Evolutionary conservation across 2,888 invertebrate species (phyloP), one percentile per base, ranked within the genome.

Genomic region (Choristoneura rosaceana): DNA sequence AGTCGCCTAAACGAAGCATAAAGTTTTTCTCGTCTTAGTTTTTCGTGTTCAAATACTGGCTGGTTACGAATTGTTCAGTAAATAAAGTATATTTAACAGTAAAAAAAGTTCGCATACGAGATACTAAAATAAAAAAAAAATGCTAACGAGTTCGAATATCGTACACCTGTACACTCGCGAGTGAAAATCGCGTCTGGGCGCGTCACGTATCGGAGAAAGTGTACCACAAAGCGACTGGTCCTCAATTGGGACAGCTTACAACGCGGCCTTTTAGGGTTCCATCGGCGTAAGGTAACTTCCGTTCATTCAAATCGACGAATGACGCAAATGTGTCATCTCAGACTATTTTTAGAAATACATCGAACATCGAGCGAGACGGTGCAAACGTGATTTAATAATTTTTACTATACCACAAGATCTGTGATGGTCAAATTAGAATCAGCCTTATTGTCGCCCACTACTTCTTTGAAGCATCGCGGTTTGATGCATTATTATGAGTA

Each of bases 181-280:
- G 90, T 87, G 92, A 92, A 91, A 91, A 85, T 85, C 43, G 84
- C 78, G 80, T 75, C 81, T 82, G 87, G 84, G 84, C 85, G 85
- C 90, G 91, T 91, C 92, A 91, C 89, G 89, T 88, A 89, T 79
- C 79, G 91, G 93, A 90, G 93, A 94, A 94, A 94, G 93, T 94
- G 91, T 91, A 93, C 90, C 87, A 90, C 90, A 89, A 89, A 87
- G 79, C 87, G 82, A 89, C 91, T 91, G 92, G 91, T 90, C 90
- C 80, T 84, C 90, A 93, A 89, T 92, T 93, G 89, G 93, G 93
- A 84, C 85, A 91, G 87, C 92, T 92, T 92, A 55, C 55, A 68
- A 64, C 92, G 90, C 85, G 81, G 87, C 87, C 87, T 88, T 90
- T 86, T 85, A 86, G 84, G 82, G 81, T 79, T 82, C 73, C 74